Percentiles rank a stretch among this genome's conserved stretches.
phyloP scores from a whole-genome alignment of 2,113 vertebrate genomes.

The Acrocephalus kingi region DNA sequence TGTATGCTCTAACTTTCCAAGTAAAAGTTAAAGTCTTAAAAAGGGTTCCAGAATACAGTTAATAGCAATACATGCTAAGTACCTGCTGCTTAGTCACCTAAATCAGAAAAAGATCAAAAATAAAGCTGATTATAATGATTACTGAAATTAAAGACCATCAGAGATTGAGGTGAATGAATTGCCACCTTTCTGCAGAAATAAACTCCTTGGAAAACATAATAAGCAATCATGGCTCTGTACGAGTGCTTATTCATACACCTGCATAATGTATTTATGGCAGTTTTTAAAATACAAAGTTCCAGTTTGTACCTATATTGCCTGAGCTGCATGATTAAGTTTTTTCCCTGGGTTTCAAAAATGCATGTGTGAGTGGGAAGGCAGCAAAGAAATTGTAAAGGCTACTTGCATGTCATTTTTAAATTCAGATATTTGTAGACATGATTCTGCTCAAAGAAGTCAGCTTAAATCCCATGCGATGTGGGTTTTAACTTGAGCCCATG shows the following conservation, averaged over 20 bases:
- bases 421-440: background rate
- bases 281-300: background rate
- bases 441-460: background rate
- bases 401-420: background rate
- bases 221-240: background rate
- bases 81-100: background rate
- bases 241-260: slow-evolving; percentile 1
- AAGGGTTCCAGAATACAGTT: background rate
- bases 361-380: background rate
- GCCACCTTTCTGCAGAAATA: background rate
- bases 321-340: background rate
- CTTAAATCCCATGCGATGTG: background rate
- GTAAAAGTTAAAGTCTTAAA: background rate
- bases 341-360: background rate
- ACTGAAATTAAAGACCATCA: background rate
- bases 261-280: background rate
- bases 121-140: slow-evolving; percentile 11
- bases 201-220: slow-evolving; percentile 2
- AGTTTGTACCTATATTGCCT: background rate
- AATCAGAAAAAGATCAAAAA: slow-evolving; percentile 6
- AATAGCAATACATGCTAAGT: background rate
- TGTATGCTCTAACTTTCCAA: background rate
- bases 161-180: background rate
- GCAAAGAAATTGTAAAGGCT: background rate
- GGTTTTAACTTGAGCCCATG: background rate